Evolutionary conservation across 2,888 invertebrate genomes (phyloP).

Genomic region (Pantelozetes paolii): DNA sequence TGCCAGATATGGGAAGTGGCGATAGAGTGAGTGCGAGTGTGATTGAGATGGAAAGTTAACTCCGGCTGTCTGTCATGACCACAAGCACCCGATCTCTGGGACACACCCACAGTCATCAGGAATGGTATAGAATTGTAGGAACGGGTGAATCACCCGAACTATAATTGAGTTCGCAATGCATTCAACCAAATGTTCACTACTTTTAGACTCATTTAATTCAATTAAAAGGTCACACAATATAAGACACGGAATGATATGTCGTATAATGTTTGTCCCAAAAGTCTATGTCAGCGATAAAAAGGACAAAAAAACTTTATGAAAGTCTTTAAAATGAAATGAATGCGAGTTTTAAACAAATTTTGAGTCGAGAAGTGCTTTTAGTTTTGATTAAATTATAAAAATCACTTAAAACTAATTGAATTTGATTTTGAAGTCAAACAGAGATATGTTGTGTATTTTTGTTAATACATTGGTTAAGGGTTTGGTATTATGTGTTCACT

Average conservation of each 20-base stretch:
- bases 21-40: background rate
- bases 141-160: slow-evolving; percentile 9
- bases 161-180: slow-evolving; percentile 22
- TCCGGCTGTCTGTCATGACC: slow-evolving; percentile 27
- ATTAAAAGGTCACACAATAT: slow-evolving; percentile 30
- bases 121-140: background rate
- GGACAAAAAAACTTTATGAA: background rate
- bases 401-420: slow-evolving; percentile 17
- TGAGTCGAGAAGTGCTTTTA: background rate
- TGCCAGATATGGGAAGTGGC: slow-evolving; percentile 2
- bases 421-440: background rate
- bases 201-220: slow-evolving; percentile 29
- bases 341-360: background rate
- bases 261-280: background rate
- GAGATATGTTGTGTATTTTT: background rate
- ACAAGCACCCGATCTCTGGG: slow-evolving; percentile 13
- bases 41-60: slow-evolving; percentile 25
- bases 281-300: background rate
- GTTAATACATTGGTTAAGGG: no score
- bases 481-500: no score
- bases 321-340: background rate
- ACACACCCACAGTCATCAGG: slow-evolving; percentile 22
- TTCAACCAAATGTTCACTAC: slow-evolving; percentile 18
- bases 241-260: no score
- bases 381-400: slow-evolving; percentile 2